Evolutionary conservation across 2,113 vertebrate species (phyloP).

Genomic region (Anser brachyrhynchus): DNA sequence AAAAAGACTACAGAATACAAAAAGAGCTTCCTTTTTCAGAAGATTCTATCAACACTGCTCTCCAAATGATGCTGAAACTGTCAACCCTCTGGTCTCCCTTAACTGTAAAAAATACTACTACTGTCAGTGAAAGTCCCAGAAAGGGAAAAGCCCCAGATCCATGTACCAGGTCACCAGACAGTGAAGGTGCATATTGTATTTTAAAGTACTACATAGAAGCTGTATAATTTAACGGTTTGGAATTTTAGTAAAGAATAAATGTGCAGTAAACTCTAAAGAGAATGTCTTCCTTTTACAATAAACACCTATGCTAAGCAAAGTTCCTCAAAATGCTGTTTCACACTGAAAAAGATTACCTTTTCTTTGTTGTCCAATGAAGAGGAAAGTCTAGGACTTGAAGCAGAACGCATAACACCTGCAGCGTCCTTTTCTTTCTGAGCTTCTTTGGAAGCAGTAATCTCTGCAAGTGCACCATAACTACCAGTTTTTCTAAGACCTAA

Average conservation of each 20-base stretch:
- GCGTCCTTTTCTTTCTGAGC: constrained; percentile 93
- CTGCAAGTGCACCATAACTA: constrained; percentile 95
- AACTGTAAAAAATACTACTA: neutral
- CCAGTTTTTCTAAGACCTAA: constrained; percentile 95
- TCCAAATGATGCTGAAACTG: neutral
- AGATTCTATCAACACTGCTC: neutral
- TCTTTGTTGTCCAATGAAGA: constrained; percentile 97
- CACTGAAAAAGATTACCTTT: constrained; percentile 77
- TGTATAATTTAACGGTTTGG: neutral
- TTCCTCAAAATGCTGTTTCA: neutral
- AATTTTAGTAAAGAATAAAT: neutral
- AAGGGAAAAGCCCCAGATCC: neutral
- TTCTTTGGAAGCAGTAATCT: constrained; percentile 96
- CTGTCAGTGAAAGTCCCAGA: neutral
- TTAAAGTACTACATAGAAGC: neutral
- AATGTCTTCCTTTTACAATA: neutral
- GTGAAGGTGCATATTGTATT: neutral
- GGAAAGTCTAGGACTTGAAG: constrained; percentile 96
- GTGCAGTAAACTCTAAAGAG: neutral
- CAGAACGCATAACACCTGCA: constrained; percentile 94
- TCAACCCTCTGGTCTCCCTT: neutral
- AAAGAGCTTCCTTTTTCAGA: neutral
- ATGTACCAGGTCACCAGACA: neutral
- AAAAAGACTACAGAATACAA: neutral
- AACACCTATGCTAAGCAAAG: neutral